These are phyloP conservation scores for Pygoscelis adeliae DNA, from an alignment of 2,113 vertebrate genomes.

Conservation along the genomic window DNA sequence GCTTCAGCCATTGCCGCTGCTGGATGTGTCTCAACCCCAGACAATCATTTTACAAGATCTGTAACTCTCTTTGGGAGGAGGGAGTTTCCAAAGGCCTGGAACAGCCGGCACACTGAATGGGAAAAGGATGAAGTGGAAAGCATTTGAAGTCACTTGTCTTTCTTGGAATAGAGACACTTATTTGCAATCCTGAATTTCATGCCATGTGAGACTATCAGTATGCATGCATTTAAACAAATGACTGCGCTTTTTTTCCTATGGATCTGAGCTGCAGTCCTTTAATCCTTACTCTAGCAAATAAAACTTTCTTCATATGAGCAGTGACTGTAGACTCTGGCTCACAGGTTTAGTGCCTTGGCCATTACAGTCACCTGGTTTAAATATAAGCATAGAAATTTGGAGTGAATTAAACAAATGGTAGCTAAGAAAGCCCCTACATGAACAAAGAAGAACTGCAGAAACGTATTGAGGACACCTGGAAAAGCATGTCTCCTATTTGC, in stretches of 20 bases:
- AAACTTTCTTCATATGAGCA: neutral
- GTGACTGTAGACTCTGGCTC: neutral
- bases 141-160: constrained; percentile 8
- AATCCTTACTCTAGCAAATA: neutral
- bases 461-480: constrained; percentile 46
- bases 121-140: neutral
- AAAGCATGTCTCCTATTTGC: constrained; percentile 52
- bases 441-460: constrained; percentile 53
- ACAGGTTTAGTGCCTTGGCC: neutral
- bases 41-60: constrained; percentile 24
- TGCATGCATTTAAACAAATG: neutral
- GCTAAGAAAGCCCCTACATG: constrained; percentile 22
- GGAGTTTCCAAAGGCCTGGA: neutral
- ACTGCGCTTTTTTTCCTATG: neutral
- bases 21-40: neutral
- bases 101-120: neutral
- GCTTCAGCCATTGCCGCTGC: neutral
- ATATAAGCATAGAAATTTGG: constrained; percentile 50
- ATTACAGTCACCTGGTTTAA: constrained; percentile 60
- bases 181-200: neutral
- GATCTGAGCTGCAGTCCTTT: neutral
- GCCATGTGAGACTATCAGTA: neutral
- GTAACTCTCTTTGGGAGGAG: neutral
- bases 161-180: neutral
- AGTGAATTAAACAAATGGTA: constrained; percentile 63